Percentiles rank a stretch among this genome's conserved stretches.
phyloP scores from a whole-genome alignment of 2,888 invertebrate genomes.

The Stenichneumon culpator region DNA sequence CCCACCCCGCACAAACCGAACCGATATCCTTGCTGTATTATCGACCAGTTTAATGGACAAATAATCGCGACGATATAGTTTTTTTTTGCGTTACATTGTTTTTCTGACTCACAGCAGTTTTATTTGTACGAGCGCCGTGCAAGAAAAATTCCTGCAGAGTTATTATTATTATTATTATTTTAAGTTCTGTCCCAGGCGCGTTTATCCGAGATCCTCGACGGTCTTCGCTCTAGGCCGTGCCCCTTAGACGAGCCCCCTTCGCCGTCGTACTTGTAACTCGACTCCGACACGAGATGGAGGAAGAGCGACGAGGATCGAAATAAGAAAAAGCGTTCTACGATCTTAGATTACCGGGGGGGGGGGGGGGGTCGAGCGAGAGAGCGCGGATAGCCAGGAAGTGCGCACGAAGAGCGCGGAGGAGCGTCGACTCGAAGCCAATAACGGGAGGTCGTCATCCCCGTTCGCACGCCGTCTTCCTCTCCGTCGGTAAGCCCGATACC shows the following conservation, averaged over 20 bases:
- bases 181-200: not conserved
- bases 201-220: not conserved
- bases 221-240: not conserved
- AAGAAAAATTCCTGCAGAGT: too few species aligned
- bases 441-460: conserved; percentile 67
- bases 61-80: not conserved
- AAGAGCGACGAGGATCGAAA: not conserved
- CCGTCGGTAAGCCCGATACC: conserved; percentile 66
- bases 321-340: conserved; percentile 6
- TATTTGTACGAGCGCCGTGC: too few species aligned
- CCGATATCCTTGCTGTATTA: not conserved
- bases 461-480: conserved; percentile 57
- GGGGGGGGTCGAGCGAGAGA: not conserved
- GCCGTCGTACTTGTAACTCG: not conserved
- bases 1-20: not conserved
- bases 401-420: conserved; percentile 24
- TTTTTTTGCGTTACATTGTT: not conserved
- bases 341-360: conserved; percentile 7
- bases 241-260: conserved; percentile 1
- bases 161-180: too few species aligned
- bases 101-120: not conserved
- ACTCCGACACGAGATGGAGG: not conserved
- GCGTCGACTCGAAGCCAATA: conserved; percentile 54
- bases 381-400: conserved; percentile 35
- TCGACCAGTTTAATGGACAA: not conserved